Evolutionary conservation across 2,797 vertebrate species (phyloP).

Genomic region (Hippoglossus hippoglossus): DNA sequence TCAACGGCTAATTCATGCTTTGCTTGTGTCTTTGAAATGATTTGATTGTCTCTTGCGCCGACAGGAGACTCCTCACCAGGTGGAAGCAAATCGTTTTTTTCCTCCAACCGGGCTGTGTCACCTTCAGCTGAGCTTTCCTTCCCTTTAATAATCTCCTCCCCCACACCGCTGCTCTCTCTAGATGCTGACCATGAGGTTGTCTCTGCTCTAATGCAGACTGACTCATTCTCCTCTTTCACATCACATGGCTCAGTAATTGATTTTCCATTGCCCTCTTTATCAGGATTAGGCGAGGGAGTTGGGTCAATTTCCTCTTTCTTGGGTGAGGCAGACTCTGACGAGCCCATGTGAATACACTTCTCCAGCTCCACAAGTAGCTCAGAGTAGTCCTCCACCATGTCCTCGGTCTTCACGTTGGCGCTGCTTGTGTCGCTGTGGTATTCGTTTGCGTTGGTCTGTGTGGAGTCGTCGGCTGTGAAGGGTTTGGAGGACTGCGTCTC

Average conservation of each 20-base stretch:
- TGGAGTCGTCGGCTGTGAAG: slow-evolving; percentile 72
- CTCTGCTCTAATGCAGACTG: slow-evolving; percentile 64
- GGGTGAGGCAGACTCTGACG: slow-evolving; percentile 72
- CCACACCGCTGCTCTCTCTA: slow-evolving; percentile 45
- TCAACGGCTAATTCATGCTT: slow-evolving; percentile 65
- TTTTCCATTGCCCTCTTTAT: slow-evolving; percentile 61
- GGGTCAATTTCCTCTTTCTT: slow-evolving; percentile 69
- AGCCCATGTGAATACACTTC: slow-evolving; percentile 71
- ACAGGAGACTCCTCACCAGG: slow-evolving; percentile 54
- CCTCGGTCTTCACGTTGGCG: slow-evolving; percentile 83
- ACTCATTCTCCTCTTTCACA: slow-evolving; percentile 83
- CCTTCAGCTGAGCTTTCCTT: slow-evolving; percentile 43
- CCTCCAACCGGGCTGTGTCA: slow-evolving; percentile 42
- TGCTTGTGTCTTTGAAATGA: slow-evolving; percentile 50
- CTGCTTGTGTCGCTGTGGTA: slow-evolving; percentile 61
- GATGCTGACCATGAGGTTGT: slow-evolving; percentile 46
- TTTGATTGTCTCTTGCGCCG: slow-evolving; percentile 60
- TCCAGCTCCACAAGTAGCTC: slow-evolving; percentile 77
- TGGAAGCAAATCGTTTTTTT: slow-evolving; percentile 57
- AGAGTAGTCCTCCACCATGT: slow-evolving; percentile 81
- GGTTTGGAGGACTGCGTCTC: slow-evolving; percentile 72
- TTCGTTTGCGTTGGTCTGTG: slow-evolving; percentile 63
- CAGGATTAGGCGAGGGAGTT: slow-evolving; percentile 50
- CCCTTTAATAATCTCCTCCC: slow-evolving; percentile 53
- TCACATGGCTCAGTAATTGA: slow-evolving; percentile 73